Percentiles rank a stretch among this genome's conserved stretches.
phyloP scores from a whole-genome alignment of 2,797 vertebrate species.

The Melanotaenia pygmaea region DNA sequence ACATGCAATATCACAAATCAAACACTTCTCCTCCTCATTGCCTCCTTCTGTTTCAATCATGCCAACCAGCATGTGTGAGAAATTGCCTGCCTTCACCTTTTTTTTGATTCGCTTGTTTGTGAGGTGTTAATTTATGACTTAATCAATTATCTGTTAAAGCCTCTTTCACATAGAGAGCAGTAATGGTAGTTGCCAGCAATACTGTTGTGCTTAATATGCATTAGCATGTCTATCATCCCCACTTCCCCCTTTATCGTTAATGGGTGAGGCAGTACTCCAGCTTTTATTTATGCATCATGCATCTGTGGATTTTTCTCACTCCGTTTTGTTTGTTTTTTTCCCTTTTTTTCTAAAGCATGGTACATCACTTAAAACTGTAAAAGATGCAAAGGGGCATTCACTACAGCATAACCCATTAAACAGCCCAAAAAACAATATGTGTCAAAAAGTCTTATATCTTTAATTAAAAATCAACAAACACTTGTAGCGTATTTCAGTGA shows the following conservation, averaged over 20 bases:
- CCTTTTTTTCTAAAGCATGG: conserved; percentile 26
- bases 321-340: conserved; percentile 41
- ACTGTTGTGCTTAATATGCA: conserved; percentile 73
- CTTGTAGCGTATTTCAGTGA: background rate
- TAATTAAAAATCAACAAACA: background rate
- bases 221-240: conserved; percentile 68
- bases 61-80: conserved; percentile 41
- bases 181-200: conserved; percentile 67
- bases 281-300: conserved; percentile 65
- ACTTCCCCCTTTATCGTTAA: conserved; percentile 68
- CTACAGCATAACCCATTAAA: conserved; percentile 8
- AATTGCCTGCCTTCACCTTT: conserved; percentile 56
- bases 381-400: conserved; percentile 36
- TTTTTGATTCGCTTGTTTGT: conserved; percentile 79
- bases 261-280: conserved; percentile 66
- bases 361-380: conserved; percentile 31
- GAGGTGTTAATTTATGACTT: conserved; percentile 75
- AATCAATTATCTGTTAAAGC: conserved; percentile 83
- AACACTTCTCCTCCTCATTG: conserved; percentile 21
- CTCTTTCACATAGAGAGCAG: conserved; percentile 66
- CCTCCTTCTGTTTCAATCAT: conserved; percentile 30
- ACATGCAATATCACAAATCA: conserved; percentile 49
- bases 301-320: conserved; percentile 58
- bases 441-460: background rate
- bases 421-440: background rate